Evolutionary conservation across 2,113 vertebrate genomes (phyloP).

Genomic region (Parus major): DNA sequence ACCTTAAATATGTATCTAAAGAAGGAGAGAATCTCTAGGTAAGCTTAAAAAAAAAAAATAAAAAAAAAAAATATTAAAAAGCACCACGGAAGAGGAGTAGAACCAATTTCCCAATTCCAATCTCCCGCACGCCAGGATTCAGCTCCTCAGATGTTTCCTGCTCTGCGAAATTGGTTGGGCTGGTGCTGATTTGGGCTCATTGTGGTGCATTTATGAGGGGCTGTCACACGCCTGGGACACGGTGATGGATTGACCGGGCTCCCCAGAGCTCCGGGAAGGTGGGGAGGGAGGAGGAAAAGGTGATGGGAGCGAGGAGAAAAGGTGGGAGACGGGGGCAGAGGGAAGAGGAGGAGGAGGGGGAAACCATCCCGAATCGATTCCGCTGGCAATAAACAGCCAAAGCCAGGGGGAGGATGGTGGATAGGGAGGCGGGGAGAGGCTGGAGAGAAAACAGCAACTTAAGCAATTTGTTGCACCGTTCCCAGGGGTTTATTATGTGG

Average conservation of each 20-base stretch:
- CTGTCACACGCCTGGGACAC: slow-evolving; percentile 59
- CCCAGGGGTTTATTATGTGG: neutral
- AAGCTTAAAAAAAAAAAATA: neutral
- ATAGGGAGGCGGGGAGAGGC: neutral
- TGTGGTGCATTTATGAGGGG: slow-evolving; percentile 62
- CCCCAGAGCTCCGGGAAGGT: neutral
- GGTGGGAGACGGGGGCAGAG: neutral
- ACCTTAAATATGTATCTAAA: slow-evolving; percentile 56
- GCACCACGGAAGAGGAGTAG: slow-evolving; percentile 41
- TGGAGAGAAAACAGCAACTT: slow-evolving; percentile 46
- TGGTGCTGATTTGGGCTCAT: slow-evolving; percentile 55
- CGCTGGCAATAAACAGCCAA: slow-evolving; percentile 7
- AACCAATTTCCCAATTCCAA: slow-evolving; percentile 74
- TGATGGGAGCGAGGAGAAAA: neutral
- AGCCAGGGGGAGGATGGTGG: neutral
- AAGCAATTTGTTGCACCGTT: slow-evolving; percentile 40
- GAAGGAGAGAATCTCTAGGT: slow-evolving; percentile 28
- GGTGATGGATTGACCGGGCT: slow-evolving; percentile 63
- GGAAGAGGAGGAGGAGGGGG: neutral
- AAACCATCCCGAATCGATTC: neutral
- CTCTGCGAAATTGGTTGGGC: slow-evolving; percentile 67
- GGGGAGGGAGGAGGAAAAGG: neutral
- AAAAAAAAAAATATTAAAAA: neutral
- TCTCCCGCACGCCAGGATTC: slow-evolving; percentile 25
- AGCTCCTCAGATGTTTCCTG: slow-evolving; percentile 67